Percentiles rank a stretch among this genome's conserved stretches.
These are phyloP conservation scores for Eutolmus rufibarbis DNA, from an alignment of 2,888 invertebrate species.

Conservation along the genomic window DNA sequence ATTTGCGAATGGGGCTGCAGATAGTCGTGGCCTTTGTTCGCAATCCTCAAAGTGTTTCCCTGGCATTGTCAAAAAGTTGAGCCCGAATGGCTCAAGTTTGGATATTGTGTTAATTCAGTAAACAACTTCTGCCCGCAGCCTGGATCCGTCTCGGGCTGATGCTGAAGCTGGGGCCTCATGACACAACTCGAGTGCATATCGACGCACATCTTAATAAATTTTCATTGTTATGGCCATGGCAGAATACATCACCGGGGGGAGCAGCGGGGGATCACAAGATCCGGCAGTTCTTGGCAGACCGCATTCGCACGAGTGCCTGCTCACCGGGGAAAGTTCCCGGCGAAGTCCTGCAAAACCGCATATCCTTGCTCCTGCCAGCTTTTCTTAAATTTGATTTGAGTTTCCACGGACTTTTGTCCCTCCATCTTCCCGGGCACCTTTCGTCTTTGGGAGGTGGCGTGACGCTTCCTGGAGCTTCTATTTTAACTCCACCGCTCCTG, in stretches of 20 bases:
- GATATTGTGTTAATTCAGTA: conserved; percentile 47
- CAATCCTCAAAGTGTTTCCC: conserved; percentile 43
- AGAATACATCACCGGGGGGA: not conserved
- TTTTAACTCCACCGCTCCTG: not conserved
- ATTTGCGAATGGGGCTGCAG: not conserved
- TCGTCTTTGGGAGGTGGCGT: not conserved
- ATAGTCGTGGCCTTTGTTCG: conserved; percentile 30
- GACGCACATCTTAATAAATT: conserved; percentile 16
- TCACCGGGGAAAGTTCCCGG: not conserved
- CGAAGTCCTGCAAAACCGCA: not conserved
- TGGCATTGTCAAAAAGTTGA: conserved; percentile 45
- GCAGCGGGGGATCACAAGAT: conserved; percentile 4
- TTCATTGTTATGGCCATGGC: conserved; percentile 14
- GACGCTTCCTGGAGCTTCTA: not conserved
- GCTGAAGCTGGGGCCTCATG: not conserved
- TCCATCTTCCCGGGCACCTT: not conserved
- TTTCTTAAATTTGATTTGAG: conserved; percentile 13
- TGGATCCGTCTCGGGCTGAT: not conserved
- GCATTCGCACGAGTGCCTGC: not conserved
- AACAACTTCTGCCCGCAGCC: conserved; percentile 41
- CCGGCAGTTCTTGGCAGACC: conserved; percentile 7
- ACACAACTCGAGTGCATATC: not conserved
- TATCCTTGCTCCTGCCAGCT: not conserved
- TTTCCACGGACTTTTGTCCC: not conserved
- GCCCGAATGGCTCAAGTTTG: conserved; percentile 43